Base-by-base conservation (phyloP, 2,113 vertebrate species). In the Eublepharis macularius region DNA sequence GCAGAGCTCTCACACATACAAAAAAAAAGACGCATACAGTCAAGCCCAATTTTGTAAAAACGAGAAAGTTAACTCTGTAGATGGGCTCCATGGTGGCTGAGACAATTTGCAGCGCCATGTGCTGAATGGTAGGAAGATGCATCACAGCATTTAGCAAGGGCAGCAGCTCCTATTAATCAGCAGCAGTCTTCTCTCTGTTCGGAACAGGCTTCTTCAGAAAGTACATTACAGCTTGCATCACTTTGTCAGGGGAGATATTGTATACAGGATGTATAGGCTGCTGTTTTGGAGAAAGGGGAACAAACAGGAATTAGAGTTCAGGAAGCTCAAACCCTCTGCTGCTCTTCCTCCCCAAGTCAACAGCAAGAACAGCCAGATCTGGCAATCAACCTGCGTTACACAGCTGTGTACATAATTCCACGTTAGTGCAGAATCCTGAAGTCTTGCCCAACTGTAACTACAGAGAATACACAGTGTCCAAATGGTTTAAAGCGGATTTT, bases 201-300 rank as follows among this genome's bases (percentile, higher is more conserved):
- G 97, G 97, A 86, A 97, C 89, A 0, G 98, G 95, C 92, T 98
- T 96, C 94, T 93, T 95, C 90, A 96, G 96, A 86, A 99, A 99
- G 87, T 98, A 89, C 90, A 97, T 94, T 85, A 98, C 93, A 0
- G 98, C 99, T 63, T 92, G 94, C 83, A 96, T 96, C 88, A 99
- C 98, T 92, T 98, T 99, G 80, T 98, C 98, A 0, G 99, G 99
- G 65, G 96, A 94, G 32, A 99, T 98, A 94, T 99, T 99, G 96
- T 99, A 99, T 49, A 99, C 98, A 0, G 99, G 98, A 91, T 99
- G 98, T 1, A 98, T 99, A 32, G 98, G 96, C 77, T 97, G 98
- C 99, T 99, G 92, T 21, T 75, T 49, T 49, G 80, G 77, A 83
- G 89, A 24, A 16, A 80, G 57, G 29, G 47, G 34, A 43, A 83